These are phyloP conservation scores for Scrobipalpa atriplicella DNA, from an alignment of 2,888 invertebrate genomes.

Conservation along the genomic window DNA sequence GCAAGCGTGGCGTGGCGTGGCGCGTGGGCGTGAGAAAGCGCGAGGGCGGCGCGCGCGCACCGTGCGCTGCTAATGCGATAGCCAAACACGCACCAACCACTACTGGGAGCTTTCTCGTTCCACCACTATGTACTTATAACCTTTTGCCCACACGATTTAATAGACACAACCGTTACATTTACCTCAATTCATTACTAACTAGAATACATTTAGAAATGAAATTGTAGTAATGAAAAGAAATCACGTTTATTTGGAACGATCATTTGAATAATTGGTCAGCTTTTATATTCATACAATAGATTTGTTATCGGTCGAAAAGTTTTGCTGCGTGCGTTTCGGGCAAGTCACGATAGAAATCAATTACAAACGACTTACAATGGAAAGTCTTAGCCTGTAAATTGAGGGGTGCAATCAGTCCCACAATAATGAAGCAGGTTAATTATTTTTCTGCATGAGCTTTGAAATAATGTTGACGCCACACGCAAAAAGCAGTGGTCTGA, in stretches of 20 bases:
- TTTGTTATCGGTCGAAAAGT: constrained; percentile 5
- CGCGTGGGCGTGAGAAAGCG: constrained; percentile 76
- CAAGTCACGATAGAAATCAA: constrained; percentile 25
- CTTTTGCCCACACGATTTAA: constrained; percentile 11
- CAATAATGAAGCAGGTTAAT: constrained; percentile 11
- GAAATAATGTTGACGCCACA: constrained; percentile 17
- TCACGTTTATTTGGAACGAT: constrained; percentile 2
- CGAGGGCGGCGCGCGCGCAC: constrained; percentile 54
- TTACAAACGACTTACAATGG: constrained; percentile 13
- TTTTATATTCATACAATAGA: constrained; percentile 17
- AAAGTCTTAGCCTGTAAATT: neutral
- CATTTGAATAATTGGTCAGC: constrained; percentile 5
- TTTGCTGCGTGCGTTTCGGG: constrained; percentile 19
- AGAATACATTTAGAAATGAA: neutral
- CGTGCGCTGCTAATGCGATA: constrained; percentile 62
- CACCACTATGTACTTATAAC: constrained; percentile 6
- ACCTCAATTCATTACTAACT: neutral
- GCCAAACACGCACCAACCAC: constrained; percentile 64
- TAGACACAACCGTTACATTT: constrained; percentile 3
- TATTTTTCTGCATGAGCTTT: constrained; percentile 24
- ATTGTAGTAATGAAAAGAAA: constrained; percentile 7
- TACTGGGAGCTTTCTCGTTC: constrained; percentile 30
- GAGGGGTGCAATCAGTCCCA: neutral
- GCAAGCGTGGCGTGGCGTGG: constrained; percentile 61
- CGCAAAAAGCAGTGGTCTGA: constrained; percentile 25